Percentiles rank a stretch among this genome's conserved stretches.
These are phyloP conservation scores for Ptiloglossa arizonensis DNA, from an alignment of 1,140 invertebrate genomes.

Conservation along the genomic window DNA sequence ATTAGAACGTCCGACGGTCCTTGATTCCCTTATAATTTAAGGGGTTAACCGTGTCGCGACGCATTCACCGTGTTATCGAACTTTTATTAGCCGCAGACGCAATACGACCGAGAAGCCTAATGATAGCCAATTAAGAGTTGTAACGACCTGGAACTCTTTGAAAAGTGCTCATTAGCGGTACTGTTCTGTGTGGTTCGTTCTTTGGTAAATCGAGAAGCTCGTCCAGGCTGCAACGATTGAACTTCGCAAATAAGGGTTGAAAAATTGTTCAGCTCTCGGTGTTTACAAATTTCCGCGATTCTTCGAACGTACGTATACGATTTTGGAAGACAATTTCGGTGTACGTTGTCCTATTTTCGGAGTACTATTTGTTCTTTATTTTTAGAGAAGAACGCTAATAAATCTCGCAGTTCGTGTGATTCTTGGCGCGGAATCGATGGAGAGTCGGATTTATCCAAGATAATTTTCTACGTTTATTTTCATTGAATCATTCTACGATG, in stretches of 20 bases:
- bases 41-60: background rate
- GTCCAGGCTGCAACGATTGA: background rate
- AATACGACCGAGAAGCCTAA: background rate
- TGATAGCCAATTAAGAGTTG: conserved; percentile 29
- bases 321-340: too few species aligned
- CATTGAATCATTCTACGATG: too few species aligned
- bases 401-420: too few species aligned
- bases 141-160: conserved; percentile 13
- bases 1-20: background rate
- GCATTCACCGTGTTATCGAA: background rate
- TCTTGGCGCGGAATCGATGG: too few species aligned
- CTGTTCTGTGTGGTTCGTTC: background rate
- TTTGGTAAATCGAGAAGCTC: background rate
- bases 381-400: too few species aligned
- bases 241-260: background rate
- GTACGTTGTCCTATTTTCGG: too few species aligned
- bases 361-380: too few species aligned
- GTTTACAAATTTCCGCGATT: too few species aligned
- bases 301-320: background rate
- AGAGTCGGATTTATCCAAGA: too few species aligned
- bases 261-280: background rate
- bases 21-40: background rate
- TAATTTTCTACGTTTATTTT: too few species aligned
- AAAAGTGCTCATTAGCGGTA: conserved; percentile 37
- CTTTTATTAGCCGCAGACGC: background rate